Base-by-base conservation (phyloP, 2,797 vertebrate genomes). In the Megaceryle alcyon region DNA sequence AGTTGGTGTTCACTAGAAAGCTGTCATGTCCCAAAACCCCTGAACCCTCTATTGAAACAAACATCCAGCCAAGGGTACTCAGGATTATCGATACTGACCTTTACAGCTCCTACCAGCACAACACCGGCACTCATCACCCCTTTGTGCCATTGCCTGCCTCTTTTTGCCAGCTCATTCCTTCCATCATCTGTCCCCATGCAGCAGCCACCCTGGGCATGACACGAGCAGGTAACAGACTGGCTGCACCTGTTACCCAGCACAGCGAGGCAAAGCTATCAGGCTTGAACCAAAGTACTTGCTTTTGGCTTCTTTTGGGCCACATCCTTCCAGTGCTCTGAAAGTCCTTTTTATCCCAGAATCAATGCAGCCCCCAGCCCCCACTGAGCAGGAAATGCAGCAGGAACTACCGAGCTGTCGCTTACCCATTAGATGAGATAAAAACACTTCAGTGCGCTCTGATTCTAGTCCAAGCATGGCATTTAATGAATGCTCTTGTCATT, bases 401-500 rank as follows among this genome's bases (percentile, higher is more conserved):
- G 93, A 97, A 93, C 88, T 93, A 59, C 92, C 0, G 6, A 88
- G 93, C 92, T 86, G 90, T 88, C 71, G 10, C 44, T 92, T 96
- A 73, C 77, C 73, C 94, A 76, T 93, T 95, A 93, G 81, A 95
- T 41, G 92, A 94, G 90, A 97, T 96, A 96, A 96, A 97, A 97
- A 93, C 93, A 95, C 93, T 94, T 94, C 37, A 95, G 93, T 90
- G 83, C 46, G 3, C 90, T 94, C 94, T 82, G 90, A 94, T 88
- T 84, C 83, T 90, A 90, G 83, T 49, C 90, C 92, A 84, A 69
- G 93, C 93, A 84, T 70, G 60, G 96, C 78, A 82, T 81, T 95
- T 96, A 96, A 97, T 97, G 96, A 97, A 97, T 96, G 83, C 92
- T 92, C 92, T 94, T 97, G 96, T 97, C 93, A 93, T 94, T 97